phyloP scores from a whole-genome alignment of 1,140 invertebrate genomes.

The Paramacrobiotus metropolitanus region DNA sequence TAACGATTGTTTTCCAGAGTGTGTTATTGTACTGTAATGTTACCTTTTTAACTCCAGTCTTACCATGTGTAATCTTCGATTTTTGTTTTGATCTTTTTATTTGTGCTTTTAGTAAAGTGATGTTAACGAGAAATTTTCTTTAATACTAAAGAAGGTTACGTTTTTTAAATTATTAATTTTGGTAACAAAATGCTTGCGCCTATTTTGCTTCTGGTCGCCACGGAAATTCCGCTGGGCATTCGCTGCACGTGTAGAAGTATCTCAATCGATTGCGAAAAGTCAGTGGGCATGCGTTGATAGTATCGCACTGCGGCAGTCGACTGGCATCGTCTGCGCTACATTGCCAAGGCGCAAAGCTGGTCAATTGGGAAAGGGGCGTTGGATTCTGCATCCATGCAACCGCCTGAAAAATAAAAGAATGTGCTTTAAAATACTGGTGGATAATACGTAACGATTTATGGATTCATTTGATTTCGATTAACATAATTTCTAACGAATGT shows the following conservation, averaged over 20 bases:
- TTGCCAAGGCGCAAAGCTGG: conserved; percentile 42
- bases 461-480: too few relatives aligned
- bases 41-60: too few relatives aligned
- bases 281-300: neutral
- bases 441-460: too few relatives aligned
- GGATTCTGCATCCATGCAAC: conserved; percentile 54
- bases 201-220: conserved; percentile 12
- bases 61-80: too few relatives aligned
- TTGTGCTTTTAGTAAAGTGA: too few relatives aligned
- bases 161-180: neutral
- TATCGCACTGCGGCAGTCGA: conserved; percentile 5
- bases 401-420: conserved; percentile 44
- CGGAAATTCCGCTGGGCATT: conserved; percentile 20
- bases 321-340: conserved; percentile 24
- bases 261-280: conserved; percentile 7
- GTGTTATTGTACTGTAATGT: too few relatives aligned
- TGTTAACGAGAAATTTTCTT: too few relatives aligned
- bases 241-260: conserved; percentile 20
- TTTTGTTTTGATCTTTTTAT: neutral
- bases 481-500: too few relatives aligned
- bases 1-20: too few relatives aligned
- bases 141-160: too few relatives aligned
- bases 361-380: conserved; percentile 33
- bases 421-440: too few relatives aligned
- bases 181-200: neutral